Conservation (phyloP, 2,888 invertebrate genomes). For the Petrophora chlorosata region DNA sequence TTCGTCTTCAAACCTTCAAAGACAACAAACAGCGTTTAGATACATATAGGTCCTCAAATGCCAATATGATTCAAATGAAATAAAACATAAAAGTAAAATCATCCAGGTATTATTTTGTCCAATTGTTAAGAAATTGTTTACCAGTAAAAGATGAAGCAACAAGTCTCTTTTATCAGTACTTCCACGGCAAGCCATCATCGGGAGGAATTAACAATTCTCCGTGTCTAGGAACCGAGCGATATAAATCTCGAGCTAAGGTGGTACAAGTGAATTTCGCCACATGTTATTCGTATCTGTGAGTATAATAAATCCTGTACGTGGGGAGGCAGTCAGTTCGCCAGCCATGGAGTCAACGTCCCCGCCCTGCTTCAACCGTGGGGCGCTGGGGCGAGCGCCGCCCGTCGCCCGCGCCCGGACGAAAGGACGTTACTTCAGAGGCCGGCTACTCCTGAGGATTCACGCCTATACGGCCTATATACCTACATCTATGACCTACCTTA, state of each 20-base stretch:
- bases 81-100: too few relatives aligned
- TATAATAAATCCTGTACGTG: constrained; percentile 57
- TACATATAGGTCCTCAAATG: too few relatives aligned
- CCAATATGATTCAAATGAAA: too few relatives aligned
- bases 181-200: constrained; percentile 26
- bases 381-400: constrained; percentile 19
- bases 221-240: constrained; percentile 33
- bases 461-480: constrained; percentile 15
- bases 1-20: constrained; percentile 11
- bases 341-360: constrained; percentile 48
- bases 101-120: too few relatives aligned
- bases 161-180: constrained; percentile 23
- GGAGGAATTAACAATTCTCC: constrained; percentile 40
- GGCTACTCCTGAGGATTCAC: constrained; percentile 29
- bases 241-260: constrained; percentile 54
- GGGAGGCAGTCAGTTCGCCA: constrained; percentile 42
- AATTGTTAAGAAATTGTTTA: not conserved
- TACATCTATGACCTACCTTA: constrained; percentile 7
- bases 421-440: constrained; percentile 52
- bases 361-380: constrained; percentile 32
- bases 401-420: constrained; percentile 45
- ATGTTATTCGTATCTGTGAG: constrained; percentile 50
- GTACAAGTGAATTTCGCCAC: constrained; percentile 57
- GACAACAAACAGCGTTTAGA: too few relatives aligned
- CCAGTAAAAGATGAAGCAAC: constrained; percentile 20